Conservation (phyloP, 2,888 invertebrate genomes). For the Chymomyza amoena region DNA sequence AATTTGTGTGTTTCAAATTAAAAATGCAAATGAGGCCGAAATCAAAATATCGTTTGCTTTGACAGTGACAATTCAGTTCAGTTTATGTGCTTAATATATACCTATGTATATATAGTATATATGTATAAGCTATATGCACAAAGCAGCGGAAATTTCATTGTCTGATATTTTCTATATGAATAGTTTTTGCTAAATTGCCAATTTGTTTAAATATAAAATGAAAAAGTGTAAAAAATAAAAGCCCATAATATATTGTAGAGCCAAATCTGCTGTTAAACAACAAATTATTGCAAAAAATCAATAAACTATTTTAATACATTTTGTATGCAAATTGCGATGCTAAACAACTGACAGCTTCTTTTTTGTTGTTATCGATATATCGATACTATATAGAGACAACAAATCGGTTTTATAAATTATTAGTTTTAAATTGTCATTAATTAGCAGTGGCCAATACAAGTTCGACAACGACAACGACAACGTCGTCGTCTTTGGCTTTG, state of each 20-base stretch:
- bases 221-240: too few species aligned
- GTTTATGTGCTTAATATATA: neutral
- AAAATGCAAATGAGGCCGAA: conserved; percentile 65
- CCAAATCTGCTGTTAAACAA: conserved; percentile 22
- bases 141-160: neutral
- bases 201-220: conserved; percentile 37
- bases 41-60: neutral
- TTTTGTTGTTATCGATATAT: conserved; percentile 6
- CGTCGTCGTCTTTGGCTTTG: conserved; percentile 9
- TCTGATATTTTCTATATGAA: neutral
- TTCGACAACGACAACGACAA: conserved; percentile 12
- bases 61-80: neutral
- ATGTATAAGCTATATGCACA: neutral
- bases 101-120: too few species aligned
- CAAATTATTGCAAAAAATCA: conserved; percentile 40
- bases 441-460: conserved; percentile 42
- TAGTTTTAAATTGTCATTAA: conserved; percentile 71
- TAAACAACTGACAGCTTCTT: neutral
- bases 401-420: conserved; percentile 66
- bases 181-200: conserved; percentile 37
- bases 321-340: conserved; percentile 38
- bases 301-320: conserved; percentile 62
- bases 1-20: conserved; percentile 65
- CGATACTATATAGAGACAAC: neutral
- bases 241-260: too few species aligned